Base-by-base conservation (phyloP, 2,797 vertebrate genomes). In the Manis pentadactyla region DNA sequence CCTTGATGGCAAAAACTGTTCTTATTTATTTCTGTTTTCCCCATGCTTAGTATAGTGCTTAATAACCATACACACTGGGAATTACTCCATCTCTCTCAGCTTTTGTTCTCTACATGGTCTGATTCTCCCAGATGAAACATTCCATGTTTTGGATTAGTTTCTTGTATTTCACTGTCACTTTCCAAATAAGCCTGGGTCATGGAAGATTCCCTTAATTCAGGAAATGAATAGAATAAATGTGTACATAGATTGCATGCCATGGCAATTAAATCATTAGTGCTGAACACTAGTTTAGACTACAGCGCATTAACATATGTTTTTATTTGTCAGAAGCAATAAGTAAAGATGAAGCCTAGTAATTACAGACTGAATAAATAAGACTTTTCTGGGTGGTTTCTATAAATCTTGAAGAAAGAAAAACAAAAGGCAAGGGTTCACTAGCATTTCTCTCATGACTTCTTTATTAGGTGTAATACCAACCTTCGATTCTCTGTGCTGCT, bases 141-240 rank as follows among this genome's bases (percentile, higher is more conserved):
- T 89, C 86, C 53, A 63, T 84, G 79, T 85, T 96, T 97, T 95
- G 55, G 89, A 97, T 97, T 96, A 77, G 71, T 94, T 97, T 84
- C 64, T 93, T 95, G 39, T 7, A 79, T 94, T 96, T 96, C 69
- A 83, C 96, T 97, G 93, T 96, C 95, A 96, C 89, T 97, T 97
- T 97, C 91, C 79, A 61, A 96, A 95, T 93, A 95, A 94, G 91
- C 84, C 42, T 90, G 74, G 89, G 93, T 96, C 95, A 93, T 91
- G 91, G 95, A 96, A 96, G 93, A 96, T 95, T 98, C 95, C 90
- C 79, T 93, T 95, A 96, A 96, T 85, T 61, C 86, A 97, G 96
- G 94, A 97, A 97, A 96, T 98, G 96, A 97, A 96, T 96, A 97
- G 91, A 96, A 95, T 97, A 98, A 97, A 97, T 97, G 93, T 97